phyloP scores from a whole-genome alignment of 2,797 vertebrate genomes.

The Muscicapa striata region DNA sequence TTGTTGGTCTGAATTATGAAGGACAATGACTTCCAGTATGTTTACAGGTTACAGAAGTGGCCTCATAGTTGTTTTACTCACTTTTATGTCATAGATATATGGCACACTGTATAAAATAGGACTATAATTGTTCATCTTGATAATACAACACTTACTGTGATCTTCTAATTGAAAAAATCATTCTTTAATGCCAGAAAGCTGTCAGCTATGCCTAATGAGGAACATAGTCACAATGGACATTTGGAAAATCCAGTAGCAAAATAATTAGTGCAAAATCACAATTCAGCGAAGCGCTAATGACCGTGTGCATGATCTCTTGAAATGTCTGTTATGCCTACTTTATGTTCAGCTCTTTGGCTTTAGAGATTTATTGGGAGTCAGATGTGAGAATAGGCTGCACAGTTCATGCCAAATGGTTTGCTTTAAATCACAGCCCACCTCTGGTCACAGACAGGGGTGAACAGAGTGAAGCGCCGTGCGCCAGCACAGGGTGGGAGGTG shows the following conservation, averaged over 20 bases:
- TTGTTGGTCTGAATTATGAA: neutral
- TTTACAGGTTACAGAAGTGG: neutral
- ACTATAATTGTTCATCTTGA: neutral
- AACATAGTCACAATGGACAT: neutral
- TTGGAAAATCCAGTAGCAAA: neutral
- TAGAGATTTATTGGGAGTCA: neutral
- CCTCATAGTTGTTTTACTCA: neutral
- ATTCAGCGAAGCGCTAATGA: neutral
- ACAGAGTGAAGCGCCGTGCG: accelerated
- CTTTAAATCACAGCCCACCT: neutral
- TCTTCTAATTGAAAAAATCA: neutral
- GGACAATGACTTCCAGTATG: neutral
- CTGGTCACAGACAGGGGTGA: neutral
- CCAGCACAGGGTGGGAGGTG: neutral
- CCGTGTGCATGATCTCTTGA: neutral
- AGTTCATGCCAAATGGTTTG: neutral
- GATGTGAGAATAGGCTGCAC: neutral
- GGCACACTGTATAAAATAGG: neutral
- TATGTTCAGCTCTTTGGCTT: neutral
- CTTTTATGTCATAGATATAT: neutral
- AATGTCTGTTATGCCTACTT: neutral
- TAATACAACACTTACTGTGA: neutral
- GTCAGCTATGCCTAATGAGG: neutral
- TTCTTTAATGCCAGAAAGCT: neutral
- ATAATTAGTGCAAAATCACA: neutral